These are phyloP conservation scores for Isaurus tuberculatus DNA, from an alignment of 92 coral and sea anemone species.

Conservation along the genomic window DNA sequence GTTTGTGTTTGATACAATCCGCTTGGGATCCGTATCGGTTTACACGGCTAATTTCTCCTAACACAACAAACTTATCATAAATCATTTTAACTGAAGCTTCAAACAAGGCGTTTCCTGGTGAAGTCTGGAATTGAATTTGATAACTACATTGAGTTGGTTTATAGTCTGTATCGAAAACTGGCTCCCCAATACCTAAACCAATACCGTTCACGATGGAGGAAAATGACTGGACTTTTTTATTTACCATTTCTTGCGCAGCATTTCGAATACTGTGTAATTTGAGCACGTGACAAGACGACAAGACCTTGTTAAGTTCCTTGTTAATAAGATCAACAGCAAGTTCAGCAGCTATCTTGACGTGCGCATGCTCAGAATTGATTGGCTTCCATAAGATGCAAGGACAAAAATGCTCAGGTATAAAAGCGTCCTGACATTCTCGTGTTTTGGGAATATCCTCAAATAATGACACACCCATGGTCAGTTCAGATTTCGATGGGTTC, in stretches of 20 bases:
- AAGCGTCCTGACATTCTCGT: conserved; percentile 59
- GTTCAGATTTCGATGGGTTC: conserved; percentile 54
- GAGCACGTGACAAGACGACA: conserved; percentile 31
- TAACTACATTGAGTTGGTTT: conserved; percentile 63
- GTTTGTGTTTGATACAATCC: conserved; percentile 47
- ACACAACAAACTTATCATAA: conserved; percentile 52
- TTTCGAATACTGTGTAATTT: conserved; percentile 52
- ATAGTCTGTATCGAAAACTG: conserved; percentile 44
- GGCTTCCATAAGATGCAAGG: conserved; percentile 64
- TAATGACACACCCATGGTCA: conserved; percentile 59
- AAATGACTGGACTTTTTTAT: conserved; percentile 52
- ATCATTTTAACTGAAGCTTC: conserved; percentile 58
- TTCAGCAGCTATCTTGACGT: conserved; percentile 61
- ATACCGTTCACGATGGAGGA: conserved; percentile 51
- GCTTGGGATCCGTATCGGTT: conserved; percentile 72
- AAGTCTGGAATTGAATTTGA: conserved; percentile 53
- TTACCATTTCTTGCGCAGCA: conserved; percentile 61
- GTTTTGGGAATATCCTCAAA: conserved; percentile 51
- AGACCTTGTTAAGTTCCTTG: conserved; percentile 27
- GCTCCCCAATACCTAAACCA: conserved; percentile 65
- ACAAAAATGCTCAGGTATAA: conserved; percentile 72
- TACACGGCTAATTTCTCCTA: conserved; percentile 67
- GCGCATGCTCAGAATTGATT: conserved; percentile 55
- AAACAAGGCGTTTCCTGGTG: conserved; percentile 65
- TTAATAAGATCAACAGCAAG: conserved; percentile 58